Base-by-base conservation (phyloP, 1,140 invertebrate species). In the Micrasema longulum region DNA sequence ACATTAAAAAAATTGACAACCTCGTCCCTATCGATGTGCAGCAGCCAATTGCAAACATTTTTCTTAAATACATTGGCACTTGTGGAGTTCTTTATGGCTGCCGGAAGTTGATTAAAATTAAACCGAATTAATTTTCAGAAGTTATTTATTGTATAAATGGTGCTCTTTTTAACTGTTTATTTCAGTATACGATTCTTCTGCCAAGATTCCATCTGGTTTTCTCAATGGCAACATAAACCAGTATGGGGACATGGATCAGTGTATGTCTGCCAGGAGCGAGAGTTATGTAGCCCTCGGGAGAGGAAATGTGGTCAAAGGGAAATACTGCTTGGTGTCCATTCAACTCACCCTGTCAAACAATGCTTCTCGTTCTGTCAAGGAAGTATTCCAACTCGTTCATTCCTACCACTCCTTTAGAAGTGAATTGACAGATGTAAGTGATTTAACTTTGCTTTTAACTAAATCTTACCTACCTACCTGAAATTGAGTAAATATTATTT, bases 351-450 rank as follows among this genome's bases (percentile, higher is more conserved):
- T 88, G n/a, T 77, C 78, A 11, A 82, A 86, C 16, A 76, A 84
- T 68, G 83, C 86, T 22, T 80, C 85, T 5, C 79, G 82, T 14
- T 83, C 86, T 38, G 76, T 89, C n/a, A 81, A 81, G 55, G 75
- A 84, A 1, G 79, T 90, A 14, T 86, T 89, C 73, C 82, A 85
- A 26, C 77, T 90, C n/a, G 68, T 89, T 6, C 88, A 90, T 71
- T 88, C 89, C 2, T 87, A 90, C 75, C 86, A 88, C 48, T 84
- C 87, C n/a, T 89, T 90, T 75, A 84, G 81, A 64, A 90, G 88
- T 78, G 88, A 88, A 72, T 79, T 90, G 63, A 83, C 84, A 65
- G 89, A 91, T 77, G 89, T 90, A 80, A 89, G 88, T 57, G 14
- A n/a, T 31, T 53, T 26, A 48, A 7, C 2, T 14, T 14, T 48